phyloP scores from a whole-genome alignment of 2,888 invertebrate species.

The Synergus itoensis region DNA sequence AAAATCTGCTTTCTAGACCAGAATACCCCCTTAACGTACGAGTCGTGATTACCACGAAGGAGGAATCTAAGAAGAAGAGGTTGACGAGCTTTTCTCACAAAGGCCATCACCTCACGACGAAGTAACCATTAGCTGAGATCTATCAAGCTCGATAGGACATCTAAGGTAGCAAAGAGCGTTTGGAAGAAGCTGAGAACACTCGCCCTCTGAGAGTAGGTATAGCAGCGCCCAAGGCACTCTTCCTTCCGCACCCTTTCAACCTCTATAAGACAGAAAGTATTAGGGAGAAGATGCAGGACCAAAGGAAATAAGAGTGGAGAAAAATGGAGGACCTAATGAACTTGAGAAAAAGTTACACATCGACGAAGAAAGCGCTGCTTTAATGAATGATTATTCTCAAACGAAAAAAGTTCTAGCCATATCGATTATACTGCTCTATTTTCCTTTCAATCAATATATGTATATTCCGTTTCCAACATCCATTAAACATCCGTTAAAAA shows the following conservation, averaged over 20 bases:
- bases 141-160: conserved; percentile 65
- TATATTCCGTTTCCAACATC: not conserved
- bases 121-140: conserved; percentile 67
- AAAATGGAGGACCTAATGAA: conserved; percentile 67
- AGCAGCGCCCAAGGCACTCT: conserved; percentile 58
- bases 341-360: conserved; percentile 66
- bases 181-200: conserved; percentile 64
- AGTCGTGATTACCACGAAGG: conserved; percentile 6
- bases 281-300: conserved; percentile 25
- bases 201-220: conserved; percentile 55
- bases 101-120: conserved; percentile 51
- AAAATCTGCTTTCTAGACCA: no score
- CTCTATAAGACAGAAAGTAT: conserved; percentile 43
- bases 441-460: not conserved
- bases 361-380: conserved; percentile 53
- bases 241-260: conserved; percentile 49
- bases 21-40: no score
- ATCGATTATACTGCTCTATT: conserved; percentile 6
- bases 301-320: conserved; percentile 45
- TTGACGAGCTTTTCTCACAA: conserved; percentile 31
- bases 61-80: conserved; percentile 14
- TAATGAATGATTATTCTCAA: conserved; percentile 57
- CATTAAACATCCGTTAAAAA: conserved; percentile 12
- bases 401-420: not conserved
- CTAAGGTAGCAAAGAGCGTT: conserved; percentile 59